Conservation (phyloP, 2,797 vertebrate genomes). For the Parotocinclus haroldoi region DNA sequence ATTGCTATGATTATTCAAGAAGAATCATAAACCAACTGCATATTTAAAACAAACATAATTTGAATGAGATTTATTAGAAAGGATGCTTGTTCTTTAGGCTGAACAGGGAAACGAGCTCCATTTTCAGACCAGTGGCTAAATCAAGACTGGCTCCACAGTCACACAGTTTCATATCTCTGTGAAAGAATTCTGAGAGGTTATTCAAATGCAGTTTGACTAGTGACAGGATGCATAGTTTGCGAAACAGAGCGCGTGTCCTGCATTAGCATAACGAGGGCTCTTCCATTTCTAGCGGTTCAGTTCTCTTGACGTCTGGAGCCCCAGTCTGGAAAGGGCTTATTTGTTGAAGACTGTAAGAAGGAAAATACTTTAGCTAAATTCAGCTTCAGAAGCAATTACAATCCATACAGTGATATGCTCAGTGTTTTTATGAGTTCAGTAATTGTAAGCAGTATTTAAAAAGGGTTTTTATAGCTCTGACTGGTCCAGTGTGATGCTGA, state of each 20-base stretch:
- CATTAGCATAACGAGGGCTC: conserved; percentile 85
- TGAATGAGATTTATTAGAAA: conserved; percentile 92
- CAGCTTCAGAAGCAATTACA: conserved; percentile 59
- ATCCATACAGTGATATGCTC: too few species aligned
- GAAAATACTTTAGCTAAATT: conserved; percentile 65
- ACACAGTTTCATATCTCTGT: conserved; percentile 78
- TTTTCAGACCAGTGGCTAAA: conserved; percentile 84
- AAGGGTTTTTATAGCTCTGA: too few species aligned
- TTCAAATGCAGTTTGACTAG: conserved; percentile 87
- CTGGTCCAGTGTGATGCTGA: too few species aligned
- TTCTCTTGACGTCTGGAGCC: conserved; percentile 77
- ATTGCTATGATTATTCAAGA: conserved; percentile 75
- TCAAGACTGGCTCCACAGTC: conserved; percentile 75
- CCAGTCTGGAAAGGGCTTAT: conserved; percentile 68
- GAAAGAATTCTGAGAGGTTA: conserved; percentile 81
- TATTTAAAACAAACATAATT: conserved; percentile 85
- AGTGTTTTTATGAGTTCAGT: too few species aligned
- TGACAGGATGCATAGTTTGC: conserved; percentile 83
- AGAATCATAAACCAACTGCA: conserved; percentile 81
- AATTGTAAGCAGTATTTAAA: too few species aligned
- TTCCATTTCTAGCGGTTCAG: conserved; percentile 78
- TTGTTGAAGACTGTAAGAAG: conserved; percentile 68
- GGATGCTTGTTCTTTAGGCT: conserved; percentile 76
- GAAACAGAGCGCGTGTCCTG: conserved; percentile 77
- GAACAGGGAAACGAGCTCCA: conserved; percentile 78